Conservation (phyloP, 2,113 vertebrate species). For the rat (Rattus norvegicus) region DNA sequence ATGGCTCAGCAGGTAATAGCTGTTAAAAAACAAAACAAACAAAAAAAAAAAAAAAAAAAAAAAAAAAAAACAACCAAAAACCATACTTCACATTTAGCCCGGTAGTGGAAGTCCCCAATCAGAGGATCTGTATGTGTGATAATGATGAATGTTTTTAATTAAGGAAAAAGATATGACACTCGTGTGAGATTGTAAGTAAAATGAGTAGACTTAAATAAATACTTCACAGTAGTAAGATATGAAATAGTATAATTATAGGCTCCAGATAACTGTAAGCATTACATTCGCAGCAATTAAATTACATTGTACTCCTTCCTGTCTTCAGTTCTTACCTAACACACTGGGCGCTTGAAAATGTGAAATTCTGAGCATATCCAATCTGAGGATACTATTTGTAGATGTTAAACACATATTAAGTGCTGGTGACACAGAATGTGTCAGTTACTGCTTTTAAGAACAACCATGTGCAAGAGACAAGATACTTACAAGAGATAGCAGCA, state of each 20-base stretch:
- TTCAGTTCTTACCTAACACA: neutral
- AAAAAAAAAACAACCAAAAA: neutral
- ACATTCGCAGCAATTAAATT: constrained; percentile 16
- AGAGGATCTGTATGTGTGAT: neutral
- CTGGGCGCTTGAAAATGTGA: neutral
- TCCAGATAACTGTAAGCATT: neutral
- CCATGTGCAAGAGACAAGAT: constrained; percentile 75
- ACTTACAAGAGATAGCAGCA: constrained; percentile 99
- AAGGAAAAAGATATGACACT: neutral
- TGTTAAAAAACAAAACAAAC: neutral
- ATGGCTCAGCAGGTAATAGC: neutral
- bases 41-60: too few relatives aligned
- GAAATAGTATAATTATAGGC: neutral
- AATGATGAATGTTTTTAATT: neutral
- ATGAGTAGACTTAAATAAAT: neutral
- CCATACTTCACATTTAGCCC: neutral
- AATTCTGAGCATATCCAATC: neutral
- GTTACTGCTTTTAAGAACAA: neutral
- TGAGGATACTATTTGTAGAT: neutral
- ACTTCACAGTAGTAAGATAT: constrained; percentile 1
- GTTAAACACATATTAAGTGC: neutral
- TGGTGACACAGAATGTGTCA: neutral
- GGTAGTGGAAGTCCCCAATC: neutral
- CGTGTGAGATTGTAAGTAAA: neutral
- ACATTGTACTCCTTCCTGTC: neutral